Evolutionary conservation across 2,797 vertebrate species (phyloP), one percentile per base, ranked within the genome.

Genomic region (Holocentrus rufus): DNA sequence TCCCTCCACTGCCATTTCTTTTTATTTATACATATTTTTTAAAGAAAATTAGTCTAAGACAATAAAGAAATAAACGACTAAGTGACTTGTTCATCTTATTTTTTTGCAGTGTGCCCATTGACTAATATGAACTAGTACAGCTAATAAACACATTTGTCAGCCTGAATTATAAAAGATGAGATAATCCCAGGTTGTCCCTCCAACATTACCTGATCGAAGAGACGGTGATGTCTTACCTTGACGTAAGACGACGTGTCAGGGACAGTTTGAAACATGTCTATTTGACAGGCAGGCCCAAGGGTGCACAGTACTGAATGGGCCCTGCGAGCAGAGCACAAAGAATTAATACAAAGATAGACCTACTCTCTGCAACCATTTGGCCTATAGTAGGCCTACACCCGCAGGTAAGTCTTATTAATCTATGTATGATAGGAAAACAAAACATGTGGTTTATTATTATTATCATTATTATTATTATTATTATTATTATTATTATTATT

Each of bases 221-320:
- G 88, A 92, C 87, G 93, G 86, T 92, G 93, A 80, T 89, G 94
- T 96, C 96, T 98, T 98, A 98, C 97, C 97, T 98, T 98, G 93
- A 98, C 95, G 92, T 97, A 97, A 96, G 97, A 98, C 90, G 96
- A 96, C 46, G 95, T 98, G 94, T 98, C 97, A 76, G 96, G 97
- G 76, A 98, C 97, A 69, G 95, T 98, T 93, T 98, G 97, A 94
- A 98, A 98, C 97, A 98, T 98, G 94, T 92, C 96, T 87, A 83
- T 91, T 82, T 83, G 89, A 90, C 90, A 90, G 74, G 88, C 88
- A 80, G 65, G 86, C 81, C 85, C 77, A 57, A 68, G 78, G 83
- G 74, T 89, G 84, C 54, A 83, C 61, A 46, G 83, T 80, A 82
- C 90, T 90, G 84, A 82, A 61, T 74, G 79, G 82, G 76, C 84